Evolutionary conservation across 1,140 invertebrate species (phyloP), one percentile per base, ranked within the genome.

Genomic region (Halyomorpha halys): DNA sequence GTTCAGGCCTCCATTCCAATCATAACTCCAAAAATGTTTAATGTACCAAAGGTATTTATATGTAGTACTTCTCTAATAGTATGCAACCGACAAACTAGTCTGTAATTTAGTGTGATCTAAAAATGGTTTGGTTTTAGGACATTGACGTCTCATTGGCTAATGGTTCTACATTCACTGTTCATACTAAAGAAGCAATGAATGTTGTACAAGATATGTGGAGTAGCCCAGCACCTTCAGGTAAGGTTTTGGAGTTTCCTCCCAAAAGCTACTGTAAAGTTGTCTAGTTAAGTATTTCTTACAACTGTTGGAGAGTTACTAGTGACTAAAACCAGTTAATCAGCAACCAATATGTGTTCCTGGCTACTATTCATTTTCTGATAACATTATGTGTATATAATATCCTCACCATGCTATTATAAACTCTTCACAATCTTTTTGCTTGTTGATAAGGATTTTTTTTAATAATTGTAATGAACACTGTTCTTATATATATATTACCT

Each of bases 121-220:
- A 25, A 56, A 25, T 15, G 27, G 27, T 56, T 23, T 56, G 3
- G 11, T 56, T 56, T 56, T 25, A 56, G 53, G 47, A 49, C 11
- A 27, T 56, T 1, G 53, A 56, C 14, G 27, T 18, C 14, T 56
- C 53, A 6, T 25, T 56, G 23, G 53, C 53, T 16, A 56, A 56
- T 23, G 23, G 53, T 15, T 23, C 53, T 34, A 56, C 62, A n/a
- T 64, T 64, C 14, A 71, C 69, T 21, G 66, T 70, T 0, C 70
- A 69, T 21, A 70, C 69, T n/a, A 68, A 67, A 63, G 67, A 64
- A 63, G 70, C 70, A 11, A 66, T 69, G 65, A 67, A 70, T 62
- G 62, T 71, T 9, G 65, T 71, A 9, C 67, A 70, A 59, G 65
- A 70, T 59, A 69, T 70, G 70, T 71, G 70, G 70, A 66, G 61